Percentiles rank a stretch among this genome's conserved stretches.
These are phyloP conservation scores for Hoplodrina blanda DNA, from an alignment of 2,888 invertebrate species.

Conservation along the genomic window DNA sequence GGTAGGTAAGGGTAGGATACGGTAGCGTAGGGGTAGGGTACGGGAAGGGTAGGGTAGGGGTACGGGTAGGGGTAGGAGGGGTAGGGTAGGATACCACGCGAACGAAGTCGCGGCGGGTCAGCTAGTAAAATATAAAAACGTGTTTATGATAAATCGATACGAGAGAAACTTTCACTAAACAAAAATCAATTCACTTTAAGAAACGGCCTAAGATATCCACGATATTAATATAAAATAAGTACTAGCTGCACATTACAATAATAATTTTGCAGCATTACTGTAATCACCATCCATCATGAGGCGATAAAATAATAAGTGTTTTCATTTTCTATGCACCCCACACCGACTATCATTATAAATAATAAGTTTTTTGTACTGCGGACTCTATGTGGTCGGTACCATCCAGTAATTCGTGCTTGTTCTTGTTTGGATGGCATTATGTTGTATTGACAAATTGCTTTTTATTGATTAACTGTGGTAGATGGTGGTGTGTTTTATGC, in stretches of 20 bases:
- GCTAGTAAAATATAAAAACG: too few species aligned
- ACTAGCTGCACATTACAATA: slow-evolving; percentile 38
- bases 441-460: slow-evolving; percentile 44
- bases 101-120: too few species aligned
- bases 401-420: slow-evolving; percentile 56
- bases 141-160: not conserved
- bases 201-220: not conserved
- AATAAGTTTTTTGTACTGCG: slow-evolving; percentile 79
- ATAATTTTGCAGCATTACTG: slow-evolving; percentile 74
- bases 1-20: too few species aligned
- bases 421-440: slow-evolving; percentile 27
- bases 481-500: too few species aligned
- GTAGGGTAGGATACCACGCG: too few species aligned
- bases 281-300: slow-evolving; percentile 81
- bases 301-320: slow-evolving; percentile 85
- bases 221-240: slow-evolving; percentile 57
- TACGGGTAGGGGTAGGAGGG: too few species aligned
- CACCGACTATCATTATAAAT: slow-evolving; percentile 73
- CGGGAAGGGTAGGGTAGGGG: too few species aligned
- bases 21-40: too few species aligned
- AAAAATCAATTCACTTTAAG: not conserved
- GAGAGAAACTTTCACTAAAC: not conserved
- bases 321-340: slow-evolving; percentile 86
- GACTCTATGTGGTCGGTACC: slow-evolving; percentile 77
- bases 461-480: slow-evolving; percentile 31